Conservation (phyloP, 2,888 invertebrate genomes). For the Arenicola marina region DNA sequence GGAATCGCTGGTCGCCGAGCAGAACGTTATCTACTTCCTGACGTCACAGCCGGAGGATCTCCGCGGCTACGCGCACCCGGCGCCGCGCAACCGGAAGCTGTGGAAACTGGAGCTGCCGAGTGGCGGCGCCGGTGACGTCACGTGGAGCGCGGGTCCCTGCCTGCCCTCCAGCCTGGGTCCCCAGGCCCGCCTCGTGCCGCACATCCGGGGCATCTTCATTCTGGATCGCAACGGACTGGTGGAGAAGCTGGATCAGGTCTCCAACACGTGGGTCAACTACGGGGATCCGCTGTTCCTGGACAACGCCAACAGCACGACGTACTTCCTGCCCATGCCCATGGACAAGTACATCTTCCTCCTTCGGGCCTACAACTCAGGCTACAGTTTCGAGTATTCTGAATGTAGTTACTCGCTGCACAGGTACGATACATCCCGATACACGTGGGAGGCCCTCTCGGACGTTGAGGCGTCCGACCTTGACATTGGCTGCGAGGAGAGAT, state of each 20-base stretch:
- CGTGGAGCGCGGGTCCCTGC: background rate
- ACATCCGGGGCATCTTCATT: conserved; percentile 12
- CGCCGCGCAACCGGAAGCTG: conserved; percentile 9
- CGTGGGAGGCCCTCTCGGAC: background rate
- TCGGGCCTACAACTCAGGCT: conserved; percentile 5
- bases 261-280: conserved; percentile 2
- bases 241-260: conserved; percentile 6
- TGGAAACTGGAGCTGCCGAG: conserved; percentile 6
- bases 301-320: conserved; percentile 13
- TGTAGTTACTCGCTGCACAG: conserved; percentile 1
- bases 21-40: conserved; percentile 11
- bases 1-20: conserved; percentile 10
- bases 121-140: too few relatives aligned
- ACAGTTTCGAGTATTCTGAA: conserved; percentile 10
- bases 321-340: conserved; percentile 17
- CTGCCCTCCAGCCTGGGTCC: conserved; percentile 2
- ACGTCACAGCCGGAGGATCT: conserved; percentile 16
- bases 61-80: conserved; percentile 17
- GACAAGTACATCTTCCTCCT: conserved; percentile 15
- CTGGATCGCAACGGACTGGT: conserved; percentile 12
- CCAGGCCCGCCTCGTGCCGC: conserved; percentile 14
- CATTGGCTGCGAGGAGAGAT: conserved; percentile 10
- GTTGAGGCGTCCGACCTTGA: conserved; percentile 11
- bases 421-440: conserved; percentile 10
- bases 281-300: conserved; percentile 7